These are phyloP conservation scores for Myiagra hebetior DNA, from an alignment of 2,113 vertebrate genomes.

Conservation along the genomic window DNA sequence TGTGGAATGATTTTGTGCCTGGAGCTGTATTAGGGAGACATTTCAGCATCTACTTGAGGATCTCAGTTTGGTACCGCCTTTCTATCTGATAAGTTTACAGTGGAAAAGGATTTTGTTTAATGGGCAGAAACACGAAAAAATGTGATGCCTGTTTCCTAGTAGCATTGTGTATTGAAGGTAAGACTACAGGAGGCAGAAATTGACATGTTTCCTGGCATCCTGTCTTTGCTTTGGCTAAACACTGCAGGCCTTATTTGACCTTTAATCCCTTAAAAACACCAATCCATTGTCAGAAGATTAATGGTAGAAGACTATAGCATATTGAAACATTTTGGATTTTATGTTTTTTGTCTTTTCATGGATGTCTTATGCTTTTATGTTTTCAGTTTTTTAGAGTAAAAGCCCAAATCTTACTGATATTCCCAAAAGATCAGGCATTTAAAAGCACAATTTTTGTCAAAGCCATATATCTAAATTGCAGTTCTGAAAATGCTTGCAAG, in stretches of 20 bases:
- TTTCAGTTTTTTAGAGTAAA: neutral
- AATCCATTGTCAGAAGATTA: neutral
- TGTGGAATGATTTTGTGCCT: neutral
- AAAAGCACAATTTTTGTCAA: neutral
- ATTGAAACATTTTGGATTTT: neutral
- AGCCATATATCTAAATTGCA: neutral
- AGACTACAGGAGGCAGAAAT: neutral
- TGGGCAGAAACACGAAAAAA: neutral
- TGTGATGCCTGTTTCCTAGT: neutral
- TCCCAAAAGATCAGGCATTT: neutral
- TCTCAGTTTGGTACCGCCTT: neutral
- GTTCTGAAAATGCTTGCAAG: neutral
- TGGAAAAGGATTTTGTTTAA: neutral
- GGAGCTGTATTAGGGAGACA: neutral
- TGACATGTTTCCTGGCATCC: accelerated
- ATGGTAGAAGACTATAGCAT: neutral
- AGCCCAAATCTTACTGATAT: neutral
- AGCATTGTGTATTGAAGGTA: neutral
- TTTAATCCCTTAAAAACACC: neutral
- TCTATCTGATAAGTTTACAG: neutral
- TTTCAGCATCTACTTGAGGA: neutral
- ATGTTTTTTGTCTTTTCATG: neutral
- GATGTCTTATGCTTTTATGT: neutral
- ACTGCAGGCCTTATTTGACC: neutral
- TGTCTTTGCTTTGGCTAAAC: neutral